Conservation (phyloP, 2,888 invertebrate species). For the Malthinus seriepunctatus region DNA sequence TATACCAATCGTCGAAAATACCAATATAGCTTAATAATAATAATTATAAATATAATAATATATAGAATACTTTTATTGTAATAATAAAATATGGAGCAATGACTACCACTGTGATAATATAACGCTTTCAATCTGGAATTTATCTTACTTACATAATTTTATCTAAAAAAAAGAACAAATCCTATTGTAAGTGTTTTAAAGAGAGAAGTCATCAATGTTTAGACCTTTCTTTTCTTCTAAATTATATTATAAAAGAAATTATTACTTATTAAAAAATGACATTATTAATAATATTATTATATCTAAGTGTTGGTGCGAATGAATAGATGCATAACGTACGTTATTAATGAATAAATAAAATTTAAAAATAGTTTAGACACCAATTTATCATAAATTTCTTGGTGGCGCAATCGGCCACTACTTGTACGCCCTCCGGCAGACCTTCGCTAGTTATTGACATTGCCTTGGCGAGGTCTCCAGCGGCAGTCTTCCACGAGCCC, state of each 20-base stretch:
- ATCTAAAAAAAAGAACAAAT: constrained; percentile 47
- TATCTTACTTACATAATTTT: constrained; percentile 49
- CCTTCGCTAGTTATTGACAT: constrained; percentile 36
- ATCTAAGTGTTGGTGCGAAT: constrained; percentile 30
- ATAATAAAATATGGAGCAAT: constrained; percentile 53
- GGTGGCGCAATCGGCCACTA: constrained; percentile 21
- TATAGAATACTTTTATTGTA: constrained; percentile 27
- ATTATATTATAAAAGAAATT: constrained; percentile 31
- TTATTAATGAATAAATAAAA: constrained; percentile 62
- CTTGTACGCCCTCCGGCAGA: constrained; percentile 31
- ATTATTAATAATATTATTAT: constrained; percentile 21
- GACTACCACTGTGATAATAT: constrained; percentile 58
- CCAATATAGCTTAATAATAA: constrained; percentile 19
- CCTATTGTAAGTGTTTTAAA: constrained; percentile 48
- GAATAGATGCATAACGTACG: constrained; percentile 62
- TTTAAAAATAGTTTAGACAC: constrained; percentile 44
- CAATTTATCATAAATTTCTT: constrained; percentile 35
- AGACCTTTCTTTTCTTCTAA: constrained; percentile 43
- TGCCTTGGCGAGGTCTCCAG: constrained; percentile 53
- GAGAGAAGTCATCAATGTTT: constrained; percentile 47
- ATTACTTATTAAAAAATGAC: constrained; percentile 15
- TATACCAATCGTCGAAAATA: constrained; percentile 6
- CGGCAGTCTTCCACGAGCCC: constrained; percentile 55
- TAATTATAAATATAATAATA: constrained; percentile 10
- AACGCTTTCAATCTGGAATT: constrained; percentile 57